Evolutionary conservation across 2,797 vertebrate genomes (phyloP), one percentile per base, ranked within the genome.

Genomic region (Myotis planiceps): DNA sequence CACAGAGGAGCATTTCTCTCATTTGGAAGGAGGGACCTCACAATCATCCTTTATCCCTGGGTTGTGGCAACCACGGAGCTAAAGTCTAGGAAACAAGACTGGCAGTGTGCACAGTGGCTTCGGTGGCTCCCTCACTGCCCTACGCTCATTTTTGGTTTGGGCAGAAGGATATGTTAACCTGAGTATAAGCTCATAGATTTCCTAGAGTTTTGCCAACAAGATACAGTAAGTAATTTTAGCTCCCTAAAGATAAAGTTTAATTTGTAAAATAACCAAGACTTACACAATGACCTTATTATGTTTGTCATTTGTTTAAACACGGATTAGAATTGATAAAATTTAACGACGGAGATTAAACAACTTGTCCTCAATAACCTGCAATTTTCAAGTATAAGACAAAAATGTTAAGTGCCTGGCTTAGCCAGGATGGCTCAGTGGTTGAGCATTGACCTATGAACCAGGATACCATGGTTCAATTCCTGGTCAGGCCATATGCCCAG

Each of bases 281-380:
- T 49, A 85, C 4, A 42, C 21, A 72, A 74, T 49, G 68, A 81
- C 15, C n/a, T 45, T 45, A 7, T 23, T 71, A 63, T 63, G 29
- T 49, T 49, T 39, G 13, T 12, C 42, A 84, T 79, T 60, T 79
- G 29, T 66, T 90, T 42, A 86, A 63, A 83, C 51, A 58, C 9
- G 71, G 7, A 87, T 78, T 42, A 79, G 82, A 85, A 81, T 51
- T 19, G 81, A 58, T 60, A 71, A 86, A 68, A 89, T 92, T 71
- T 79, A 87, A 66, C 23, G 74, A 96, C 13, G 34, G 34, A 93
- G 9, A 85, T 75, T 60, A 79, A 84, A 94, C 25, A 47, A 25
- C 47, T 3, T 92, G 47, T 29, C 14, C 80, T 76, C 6, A 81
- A 42, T 83, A 85, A 89, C 53, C 34, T 76, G 29, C 27, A 93